Evolutionary conservation across 2,797 vertebrate genomes (phyloP).

Genomic region (Melanogrammus aeglefinus): DNA sequence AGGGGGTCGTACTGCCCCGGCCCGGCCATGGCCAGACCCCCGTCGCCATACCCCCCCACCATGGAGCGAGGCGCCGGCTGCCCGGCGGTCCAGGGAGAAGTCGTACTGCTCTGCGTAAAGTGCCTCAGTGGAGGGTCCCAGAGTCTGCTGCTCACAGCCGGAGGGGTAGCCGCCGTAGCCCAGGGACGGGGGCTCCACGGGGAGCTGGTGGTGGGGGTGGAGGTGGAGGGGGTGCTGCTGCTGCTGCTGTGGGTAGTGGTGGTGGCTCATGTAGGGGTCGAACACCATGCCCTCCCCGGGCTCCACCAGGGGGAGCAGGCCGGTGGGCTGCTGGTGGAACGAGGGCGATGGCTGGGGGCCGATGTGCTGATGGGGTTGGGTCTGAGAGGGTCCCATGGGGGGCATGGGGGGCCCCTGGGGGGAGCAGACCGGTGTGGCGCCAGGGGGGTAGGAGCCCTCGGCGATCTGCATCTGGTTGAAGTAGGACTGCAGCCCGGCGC

Average conservation of each 20-base stretch:
- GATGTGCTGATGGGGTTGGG: constrained; percentile 60
- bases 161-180: constrained; percentile 77
- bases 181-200: constrained; percentile 49
- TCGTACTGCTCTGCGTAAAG: constrained; percentile 75
- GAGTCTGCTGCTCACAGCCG: constrained; percentile 65
- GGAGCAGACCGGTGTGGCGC: constrained; percentile 57
- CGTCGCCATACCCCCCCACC: constrained; percentile 37
- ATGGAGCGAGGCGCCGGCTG: constrained; percentile 40
- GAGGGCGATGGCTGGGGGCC: constrained; percentile 57
- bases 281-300: constrained; percentile 80
- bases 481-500: constrained; percentile 82
- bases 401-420: constrained; percentile 63
- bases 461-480: constrained; percentile 99
- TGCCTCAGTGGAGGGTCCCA: constrained; percentile 57
- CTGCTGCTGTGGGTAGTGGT: constrained; percentile 51
- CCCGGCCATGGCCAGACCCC: constrained; percentile 30
- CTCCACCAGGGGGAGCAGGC: constrained; percentile 83
- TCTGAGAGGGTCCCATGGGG: constrained; percentile 43
- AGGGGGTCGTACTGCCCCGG: constrained; percentile 70
- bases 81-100: constrained; percentile 74
- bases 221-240: constrained; percentile 58
- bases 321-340: constrained; percentile 66
- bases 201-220: constrained; percentile 57
- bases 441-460: constrained; percentile 80
- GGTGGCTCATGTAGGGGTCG: constrained; percentile 80